Evolutionary conservation across 2,797 vertebrate species (phyloP), one percentile per base, ranked within the genome.

Genomic region (Acipenser transmontanus): DNA sequence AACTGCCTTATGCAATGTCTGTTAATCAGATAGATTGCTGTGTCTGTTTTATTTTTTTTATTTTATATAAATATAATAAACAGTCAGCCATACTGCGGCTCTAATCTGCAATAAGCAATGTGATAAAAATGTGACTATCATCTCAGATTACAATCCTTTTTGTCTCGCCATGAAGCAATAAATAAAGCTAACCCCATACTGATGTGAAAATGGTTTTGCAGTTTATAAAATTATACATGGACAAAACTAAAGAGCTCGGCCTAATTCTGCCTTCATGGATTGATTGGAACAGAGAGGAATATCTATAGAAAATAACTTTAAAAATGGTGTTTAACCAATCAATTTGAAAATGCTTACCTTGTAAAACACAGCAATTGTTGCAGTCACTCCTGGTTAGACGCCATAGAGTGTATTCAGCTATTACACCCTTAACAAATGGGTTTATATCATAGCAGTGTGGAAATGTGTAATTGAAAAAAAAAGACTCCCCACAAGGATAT

Each of bases 261-360:
- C 85, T 89, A 91, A 95, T 91, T 89, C 88, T 83, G 72, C 71
- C 68, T 79, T 79, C 74, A 73, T 71, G 76, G 70, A 0, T 72
- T 76, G 63, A 75, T 71, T 80, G 72, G 73, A 73, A 73, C 74
- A 66, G 81, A 74, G 72, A 76, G 72, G 83, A 78, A 85, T 81
- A 80, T 76, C 81, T 82, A 62, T 62, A 78, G 74, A 80, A 82
- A 87, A 80, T 73, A 74, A 74, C 84, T 85, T 90, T 92, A 91
- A 93, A 85, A 92, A 93, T 81, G 74, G 81, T 81, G 87, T 89
- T 91, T 92, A 93, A 92, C 89, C 88, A 92, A 91, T 92, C 88
- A 88, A 92, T 93, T 92, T 91, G 84, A 86, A 90, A 92, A 91
- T 88, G 85, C 81, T 92, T 85, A 85, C 77, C 85, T 91, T 91